Percentiles rank a stretch among this genome's conserved stretches.
Conservation (phyloP, 1,140 invertebrate genomes). For the Drosophila santomea region DNA sequence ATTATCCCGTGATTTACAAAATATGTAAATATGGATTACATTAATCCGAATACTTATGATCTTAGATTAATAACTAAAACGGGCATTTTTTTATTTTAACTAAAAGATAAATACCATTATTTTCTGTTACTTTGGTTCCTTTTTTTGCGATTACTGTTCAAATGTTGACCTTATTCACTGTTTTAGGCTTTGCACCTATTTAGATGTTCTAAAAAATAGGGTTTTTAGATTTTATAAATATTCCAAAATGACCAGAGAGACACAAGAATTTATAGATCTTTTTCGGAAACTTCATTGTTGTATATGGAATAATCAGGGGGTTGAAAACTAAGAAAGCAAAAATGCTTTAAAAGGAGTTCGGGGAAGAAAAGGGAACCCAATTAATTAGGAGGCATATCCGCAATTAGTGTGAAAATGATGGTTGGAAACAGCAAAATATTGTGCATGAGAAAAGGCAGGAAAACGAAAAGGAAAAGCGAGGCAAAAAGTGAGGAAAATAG, state of each 20-base stretch:
- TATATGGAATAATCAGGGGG: constrained; percentile 16
- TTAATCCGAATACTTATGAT: too few relatives aligned
- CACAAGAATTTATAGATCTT: background rate
- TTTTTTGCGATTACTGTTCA: background rate
- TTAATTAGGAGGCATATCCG: constrained; percentile 76
- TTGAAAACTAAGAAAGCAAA: constrained; percentile 32
- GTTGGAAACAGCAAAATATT: constrained; percentile 57
- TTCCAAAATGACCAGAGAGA: background rate
- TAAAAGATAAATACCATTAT: too few relatives aligned
- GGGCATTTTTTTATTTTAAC: too few relatives aligned
- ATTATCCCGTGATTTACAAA: background rate
- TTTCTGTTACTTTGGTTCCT: too few relatives aligned
- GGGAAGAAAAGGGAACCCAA: constrained; percentile 43
- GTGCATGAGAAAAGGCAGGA: constrained; percentile 39
- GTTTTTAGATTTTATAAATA: background rate
- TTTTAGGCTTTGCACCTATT: background rate
- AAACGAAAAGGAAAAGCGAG: constrained; percentile 37
- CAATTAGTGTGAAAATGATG: constrained; percentile 76
- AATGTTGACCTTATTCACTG: background rate
- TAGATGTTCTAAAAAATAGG: too few relatives aligned
- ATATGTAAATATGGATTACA: background rate
- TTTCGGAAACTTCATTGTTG: constrained; percentile 4
- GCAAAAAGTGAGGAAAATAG: constrained; percentile 31
- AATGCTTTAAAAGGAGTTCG: constrained; percentile 17
- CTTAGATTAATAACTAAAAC: too few relatives aligned